phyloP scores from a whole-genome alignment of 2,113 vertebrate genomes.

The Cariama cristata region DNA sequence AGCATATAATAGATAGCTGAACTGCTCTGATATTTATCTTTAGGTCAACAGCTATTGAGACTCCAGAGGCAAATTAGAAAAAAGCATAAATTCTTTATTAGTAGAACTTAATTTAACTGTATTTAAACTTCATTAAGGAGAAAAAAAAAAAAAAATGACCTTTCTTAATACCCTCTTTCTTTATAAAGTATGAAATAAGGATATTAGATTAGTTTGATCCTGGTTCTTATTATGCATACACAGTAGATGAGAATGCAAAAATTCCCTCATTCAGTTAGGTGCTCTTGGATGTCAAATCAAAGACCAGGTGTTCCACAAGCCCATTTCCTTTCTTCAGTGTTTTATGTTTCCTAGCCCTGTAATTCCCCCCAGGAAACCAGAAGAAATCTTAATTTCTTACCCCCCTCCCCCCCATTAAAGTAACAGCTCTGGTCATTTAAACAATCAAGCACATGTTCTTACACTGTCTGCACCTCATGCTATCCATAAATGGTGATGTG shows the following conservation, averaged over 20 bases:
- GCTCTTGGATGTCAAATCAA: slow-evolving; percentile 56
- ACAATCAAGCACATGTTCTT: slow-evolving; percentile 50
- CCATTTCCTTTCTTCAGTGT: slow-evolving; percentile 62
- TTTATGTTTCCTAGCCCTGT: slow-evolving; percentile 67
- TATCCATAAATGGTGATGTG: slow-evolving; percentile 54
- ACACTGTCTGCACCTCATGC: slow-evolving; percentile 57
- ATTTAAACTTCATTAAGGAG: slow-evolving; percentile 57
- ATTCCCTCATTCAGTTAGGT: neutral
- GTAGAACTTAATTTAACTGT: slow-evolving; percentile 45
- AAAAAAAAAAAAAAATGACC: neutral
- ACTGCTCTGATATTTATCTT: slow-evolving; percentile 21
- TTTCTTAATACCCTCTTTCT: slow-evolving; percentile 31
- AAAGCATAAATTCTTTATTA: neutral
- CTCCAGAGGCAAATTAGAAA: slow-evolving; percentile 22
- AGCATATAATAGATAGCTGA: neutral
- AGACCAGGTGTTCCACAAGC: slow-evolving; percentile 62
- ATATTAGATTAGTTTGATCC: slow-evolving; percentile 55
- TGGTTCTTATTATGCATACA: slow-evolving; percentile 20
- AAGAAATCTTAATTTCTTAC: slow-evolving; percentile 58
- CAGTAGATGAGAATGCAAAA: slow-evolving; percentile 45
- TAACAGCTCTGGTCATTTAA: slow-evolving; percentile 55
- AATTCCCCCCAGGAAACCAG: slow-evolving; percentile 63
- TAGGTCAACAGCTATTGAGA: slow-evolving; percentile 24
- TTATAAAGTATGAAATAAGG: slow-evolving; percentile 39
- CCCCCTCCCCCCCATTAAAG: neutral